A percentile compares a stretch with the other conserved stretches of the same genome.
Conservation (phyloP, 2,113 vertebrate genomes). For the Ceuthmochares aereus region DNA sequence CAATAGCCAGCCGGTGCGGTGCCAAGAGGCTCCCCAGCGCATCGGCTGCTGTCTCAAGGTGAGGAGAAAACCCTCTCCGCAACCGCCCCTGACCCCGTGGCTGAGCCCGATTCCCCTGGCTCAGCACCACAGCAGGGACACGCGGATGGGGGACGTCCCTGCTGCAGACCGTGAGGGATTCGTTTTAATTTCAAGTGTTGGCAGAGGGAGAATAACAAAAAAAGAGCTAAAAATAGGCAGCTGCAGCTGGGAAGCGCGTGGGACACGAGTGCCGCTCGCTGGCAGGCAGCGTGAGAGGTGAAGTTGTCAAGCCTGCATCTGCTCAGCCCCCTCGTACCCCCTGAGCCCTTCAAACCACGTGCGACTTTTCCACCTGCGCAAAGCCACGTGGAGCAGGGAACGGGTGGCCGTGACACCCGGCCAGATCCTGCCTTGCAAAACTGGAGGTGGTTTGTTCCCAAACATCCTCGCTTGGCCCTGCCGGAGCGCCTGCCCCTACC, state of each 20-base stretch:
- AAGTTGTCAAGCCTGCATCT: background rate
- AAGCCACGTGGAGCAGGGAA: background rate
- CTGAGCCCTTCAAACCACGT: background rate
- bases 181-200: background rate
- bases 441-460: rapidly evolving
- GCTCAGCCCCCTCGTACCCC: background rate
- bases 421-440: rapidly evolving
- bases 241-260: background rate
- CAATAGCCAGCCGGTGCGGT: constrained; percentile 70
- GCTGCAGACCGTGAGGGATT: background rate
- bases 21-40: background rate
- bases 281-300: background rate
- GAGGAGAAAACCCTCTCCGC: background rate
- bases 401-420: rapidly evolving
- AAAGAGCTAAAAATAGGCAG: constrained; percentile 24
- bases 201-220: background rate
- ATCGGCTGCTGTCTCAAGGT: constrained; percentile 18
- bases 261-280: constrained; percentile 47
- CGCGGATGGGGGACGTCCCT: background rate
- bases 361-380: background rate
- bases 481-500: rapidly evolving
- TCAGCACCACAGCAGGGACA: background rate
- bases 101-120: background rate
- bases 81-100: background rate
- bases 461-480: rapidly evolving